Percentiles rank a stretch among this genome's conserved stretches.
These are phyloP conservation scores for Litocranius walleri DNA, from an alignment of 2,113 vertebrate species.

Conservation along the genomic window DNA sequence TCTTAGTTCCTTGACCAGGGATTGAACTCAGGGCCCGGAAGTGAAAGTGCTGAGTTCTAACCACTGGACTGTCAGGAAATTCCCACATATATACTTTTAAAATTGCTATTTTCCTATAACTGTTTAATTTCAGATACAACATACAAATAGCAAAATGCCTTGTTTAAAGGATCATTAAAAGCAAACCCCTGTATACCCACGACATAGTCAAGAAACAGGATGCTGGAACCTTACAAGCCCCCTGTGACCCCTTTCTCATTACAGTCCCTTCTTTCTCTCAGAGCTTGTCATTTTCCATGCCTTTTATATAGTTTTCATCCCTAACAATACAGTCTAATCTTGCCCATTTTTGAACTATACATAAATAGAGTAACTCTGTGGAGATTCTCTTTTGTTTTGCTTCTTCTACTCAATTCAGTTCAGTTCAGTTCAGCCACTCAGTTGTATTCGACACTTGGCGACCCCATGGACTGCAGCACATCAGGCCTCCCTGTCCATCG, in stretches of 20 bases:
- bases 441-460: accelerated
- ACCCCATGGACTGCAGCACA: neutral
- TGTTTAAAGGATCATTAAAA: neutral
- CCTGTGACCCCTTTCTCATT: neutral
- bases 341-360: neutral
- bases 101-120: neutral
- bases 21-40: neutral
- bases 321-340: neutral
- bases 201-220: neutral
- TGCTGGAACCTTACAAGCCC: neutral
- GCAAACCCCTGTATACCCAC: neutral
- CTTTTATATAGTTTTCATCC: neutral
- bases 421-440: neutral
- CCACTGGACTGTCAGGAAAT: neutral
- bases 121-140: neutral
- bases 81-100: neutral
- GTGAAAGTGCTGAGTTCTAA: neutral
- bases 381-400: neutral
- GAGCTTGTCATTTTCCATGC: neutral
- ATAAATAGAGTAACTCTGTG: neutral
- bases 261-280: neutral
- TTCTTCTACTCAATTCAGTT: neutral
- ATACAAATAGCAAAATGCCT: neutral
- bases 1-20: neutral
- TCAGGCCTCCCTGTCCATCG: neutral